Conservation (phyloP, 2,888 invertebrate species). For the Himalopsyche kuldschensis region DNA sequence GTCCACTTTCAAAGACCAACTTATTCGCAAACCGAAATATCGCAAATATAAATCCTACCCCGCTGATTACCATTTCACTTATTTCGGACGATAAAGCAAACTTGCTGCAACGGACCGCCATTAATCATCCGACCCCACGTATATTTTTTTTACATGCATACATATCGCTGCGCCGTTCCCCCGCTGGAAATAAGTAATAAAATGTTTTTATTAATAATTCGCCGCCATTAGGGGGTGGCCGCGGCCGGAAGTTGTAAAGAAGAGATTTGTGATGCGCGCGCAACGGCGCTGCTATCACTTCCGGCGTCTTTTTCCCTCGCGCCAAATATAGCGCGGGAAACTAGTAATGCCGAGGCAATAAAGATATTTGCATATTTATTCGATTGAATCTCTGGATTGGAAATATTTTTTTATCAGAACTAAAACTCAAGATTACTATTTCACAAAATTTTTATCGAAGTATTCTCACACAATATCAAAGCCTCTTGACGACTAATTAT, state of each 20-base stretch:
- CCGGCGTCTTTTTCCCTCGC: slow-evolving; percentile 44
- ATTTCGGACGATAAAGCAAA: slow-evolving; percentile 12
- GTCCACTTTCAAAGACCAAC: background rate
- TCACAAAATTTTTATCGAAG: too few relatives aligned
- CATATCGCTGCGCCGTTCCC: background rate
- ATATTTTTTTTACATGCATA: background rate
- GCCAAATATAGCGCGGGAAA: slow-evolving; percentile 16
- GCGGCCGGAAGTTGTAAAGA: slow-evolving; percentile 60
- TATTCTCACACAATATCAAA: too few relatives aligned
- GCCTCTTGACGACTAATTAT: too few relatives aligned
- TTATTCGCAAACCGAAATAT: background rate
- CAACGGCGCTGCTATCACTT: slow-evolving; percentile 56
- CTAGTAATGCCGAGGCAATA: background rate
- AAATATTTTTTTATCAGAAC: background rate
- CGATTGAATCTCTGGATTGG: background rate
- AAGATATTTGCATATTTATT: slow-evolving; percentile 13
- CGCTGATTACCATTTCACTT: slow-evolving; percentile 16
- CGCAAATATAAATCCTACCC: background rate
- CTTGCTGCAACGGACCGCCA: background rate
- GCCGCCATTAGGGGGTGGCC: slow-evolving; percentile 40
- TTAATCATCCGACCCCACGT: slow-evolving; percentile 14
- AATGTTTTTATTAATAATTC: slow-evolving; percentile 31
- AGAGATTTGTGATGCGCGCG: slow-evolving; percentile 64
- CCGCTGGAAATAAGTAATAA: background rate
- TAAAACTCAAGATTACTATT: too few relatives aligned